Base-by-base conservation (phyloP, 2,888 invertebrate genomes). In the Resseliella maxima region DNA sequence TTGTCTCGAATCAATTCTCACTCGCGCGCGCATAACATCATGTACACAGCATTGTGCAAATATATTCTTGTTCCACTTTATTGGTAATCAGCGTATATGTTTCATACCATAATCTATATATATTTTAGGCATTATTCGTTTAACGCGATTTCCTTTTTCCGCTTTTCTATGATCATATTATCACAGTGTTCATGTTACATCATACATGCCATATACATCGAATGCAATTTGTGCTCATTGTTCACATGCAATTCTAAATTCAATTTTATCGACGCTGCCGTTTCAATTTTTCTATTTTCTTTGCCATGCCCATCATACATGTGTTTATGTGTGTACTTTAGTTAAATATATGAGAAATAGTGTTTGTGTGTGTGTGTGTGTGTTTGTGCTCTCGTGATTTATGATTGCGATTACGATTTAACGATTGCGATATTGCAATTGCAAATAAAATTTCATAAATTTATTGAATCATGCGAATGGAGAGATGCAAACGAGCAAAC, bases 51-150 rank as follows among this genome's bases (percentile, higher is more conserved):
- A 72, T 72, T 72, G 31, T 35, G 15, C n/a, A 72, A 5, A 59
- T 59, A 50, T 72, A 27, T 31, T 31, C 72, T 72, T 31, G 72
- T 72, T 72, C 31, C 31, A 72, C 31, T 21, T 72, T 72, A 72
- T 72, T 72, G 72, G 72, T 72, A 72, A 72, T 72, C 31, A 72
- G 72, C 72, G 72, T 72, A 2, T 72, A 15, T 59, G 50, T 36
- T 36, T 36, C 36, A 81, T 36, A 21, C 18, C 18, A 5, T 21
- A 54, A 5, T 54, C 18, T 6, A n/a, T 64, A 27, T 27, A 36
- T 83, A 83, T 83, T 83, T 83, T 83, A 83, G 38, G 38, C 38
- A 83, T 83, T 83, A 83, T 83, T 83, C 83, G 83, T 83, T 83
- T 38, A 83, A 83, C 24, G 24, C 83, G 38, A 83, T 83, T 83